Base-by-base conservation (phyloP, 2,888 invertebrate genomes). In the Dryococelus australis region DNA sequence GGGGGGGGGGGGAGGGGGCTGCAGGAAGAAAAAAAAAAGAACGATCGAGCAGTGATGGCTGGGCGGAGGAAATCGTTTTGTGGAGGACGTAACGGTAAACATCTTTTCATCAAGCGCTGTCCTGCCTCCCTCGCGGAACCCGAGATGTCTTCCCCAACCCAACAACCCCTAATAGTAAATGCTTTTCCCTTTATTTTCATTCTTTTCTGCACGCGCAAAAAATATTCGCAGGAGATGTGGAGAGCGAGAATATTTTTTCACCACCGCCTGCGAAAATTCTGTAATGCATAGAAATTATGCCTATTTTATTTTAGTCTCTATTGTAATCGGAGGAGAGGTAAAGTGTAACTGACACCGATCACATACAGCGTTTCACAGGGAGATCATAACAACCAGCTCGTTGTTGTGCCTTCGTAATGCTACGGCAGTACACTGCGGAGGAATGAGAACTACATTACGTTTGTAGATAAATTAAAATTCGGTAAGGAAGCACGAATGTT, bases 101-200 rank as follows among this genome's bases (percentile, higher is more conserved):
- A 65, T 65, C 65, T 65, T 65, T 65, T 65, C 65, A 65, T 65
- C 65, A 65, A 47, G 47, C 47, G 47, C 47, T 47, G 47, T 47
- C 8, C 47, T 47, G 65, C 65, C 65, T 65, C 65, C 65, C 65
- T 65, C n/a, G 65, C 65, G 65, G 24, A 65, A 65, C 65, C n/a
- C n/a, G 65, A 65, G 65, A 65, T 65, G 65, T 65, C 65, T n/a
- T 65, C 65, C 35, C n/a, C 65, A 65, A 65, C 65, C 65, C 65
- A 65, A 8, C 65, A 65, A 20, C 65, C 24, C n/a, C 65, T 65
- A 65, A 65, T n/a, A 65, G 65, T 24, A 20, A 16, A 24, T 24
- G 65, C 65, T 65, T n/a, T n/a, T 20, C n/a, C 51, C 8, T 65
- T 65, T 65, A 65, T 65, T 65, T 65, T 65, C 65, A 20, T 65